Evolutionary conservation across 2,888 invertebrate species (phyloP).

Genomic region (Oligia latruncula): DNA sequence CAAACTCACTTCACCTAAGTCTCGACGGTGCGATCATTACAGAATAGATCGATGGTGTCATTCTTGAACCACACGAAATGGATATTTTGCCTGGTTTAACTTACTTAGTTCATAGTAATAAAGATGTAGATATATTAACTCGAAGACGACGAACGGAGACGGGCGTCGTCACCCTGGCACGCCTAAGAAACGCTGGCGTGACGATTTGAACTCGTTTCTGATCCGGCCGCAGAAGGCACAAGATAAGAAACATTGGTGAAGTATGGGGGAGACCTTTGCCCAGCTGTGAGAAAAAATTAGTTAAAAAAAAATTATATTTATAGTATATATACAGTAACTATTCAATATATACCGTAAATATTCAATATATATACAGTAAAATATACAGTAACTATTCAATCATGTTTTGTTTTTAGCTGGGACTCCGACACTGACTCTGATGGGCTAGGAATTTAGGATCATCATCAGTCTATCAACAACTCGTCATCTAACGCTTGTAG

Average conservation of each 20-base stretch:
- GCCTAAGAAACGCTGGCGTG: too few species aligned
- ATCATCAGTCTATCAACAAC: constrained; percentile 51
- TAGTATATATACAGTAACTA: background rate
- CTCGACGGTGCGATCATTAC: too few species aligned
- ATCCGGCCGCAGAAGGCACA: too few species aligned
- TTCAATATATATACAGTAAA: too few species aligned
- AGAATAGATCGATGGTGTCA: background rate
- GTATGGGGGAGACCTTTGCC: too few species aligned
- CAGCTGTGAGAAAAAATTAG: too few species aligned
- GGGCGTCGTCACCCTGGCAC: too few species aligned
- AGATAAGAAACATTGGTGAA: too few species aligned
- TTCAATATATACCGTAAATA: background rate
- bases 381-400: background rate
- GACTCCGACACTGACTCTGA: constrained; percentile 55
- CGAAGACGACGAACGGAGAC: too few species aligned
- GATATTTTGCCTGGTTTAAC: background rate
- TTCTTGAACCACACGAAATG: background rate
- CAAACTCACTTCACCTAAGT: too few species aligned
- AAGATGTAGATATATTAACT: background rate
- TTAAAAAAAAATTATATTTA: too few species aligned
- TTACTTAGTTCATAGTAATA: background rate
- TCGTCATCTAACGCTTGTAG: constrained; percentile 47
- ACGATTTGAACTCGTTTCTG: too few species aligned
- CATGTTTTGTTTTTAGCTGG: constrained; percentile 59
- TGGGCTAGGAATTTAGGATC: constrained; percentile 48